These are phyloP conservation scores for Eulithis prunata DNA, from an alignment of 2,888 invertebrate species.

Conservation along the genomic window DNA sequence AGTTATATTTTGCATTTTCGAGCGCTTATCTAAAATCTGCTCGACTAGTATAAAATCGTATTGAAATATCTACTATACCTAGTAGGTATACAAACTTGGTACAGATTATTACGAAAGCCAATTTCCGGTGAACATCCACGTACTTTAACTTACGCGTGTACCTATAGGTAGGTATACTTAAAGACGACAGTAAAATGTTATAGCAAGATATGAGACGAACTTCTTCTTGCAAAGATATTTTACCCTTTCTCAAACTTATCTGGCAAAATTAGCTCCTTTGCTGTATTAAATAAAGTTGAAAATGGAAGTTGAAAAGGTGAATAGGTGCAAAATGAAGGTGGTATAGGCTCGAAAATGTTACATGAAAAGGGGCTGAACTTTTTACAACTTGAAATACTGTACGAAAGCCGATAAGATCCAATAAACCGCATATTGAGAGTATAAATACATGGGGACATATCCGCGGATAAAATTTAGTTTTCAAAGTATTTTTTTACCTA, in stretches of 20 bases:
- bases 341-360: conserved; percentile 64
- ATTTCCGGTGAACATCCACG: conserved; percentile 67
- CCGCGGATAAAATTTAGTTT: conserved; percentile 34
- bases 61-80: conserved; percentile 39
- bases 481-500: conserved; percentile 26
- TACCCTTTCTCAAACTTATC: conserved; percentile 31
- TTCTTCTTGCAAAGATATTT: conserved; percentile 51
- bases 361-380: conserved; percentile 71
- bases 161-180: conserved; percentile 56
- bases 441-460: conserved; percentile 59
- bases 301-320: conserved; percentile 10
- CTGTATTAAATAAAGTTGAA: conserved; percentile 26
- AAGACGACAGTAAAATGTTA: conserved; percentile 75
- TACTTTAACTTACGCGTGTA: conserved; percentile 55
- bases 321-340: conserved; percentile 43
- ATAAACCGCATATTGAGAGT: conserved; percentile 64
- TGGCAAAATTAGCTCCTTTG: conserved; percentile 44
- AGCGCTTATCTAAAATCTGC: conserved; percentile 22
- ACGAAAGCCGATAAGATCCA: conserved; percentile 73
- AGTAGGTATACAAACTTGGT: conserved; percentile 51
- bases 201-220: conserved; percentile 74
- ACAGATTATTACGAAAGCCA: conserved; percentile 67
- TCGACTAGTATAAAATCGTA: conserved; percentile 29
- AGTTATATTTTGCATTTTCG: conserved; percentile 15
- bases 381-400: conserved; percentile 75